Base-by-base conservation (phyloP, 2,113 vertebrate genomes). In the Daboia siamensis region DNA sequence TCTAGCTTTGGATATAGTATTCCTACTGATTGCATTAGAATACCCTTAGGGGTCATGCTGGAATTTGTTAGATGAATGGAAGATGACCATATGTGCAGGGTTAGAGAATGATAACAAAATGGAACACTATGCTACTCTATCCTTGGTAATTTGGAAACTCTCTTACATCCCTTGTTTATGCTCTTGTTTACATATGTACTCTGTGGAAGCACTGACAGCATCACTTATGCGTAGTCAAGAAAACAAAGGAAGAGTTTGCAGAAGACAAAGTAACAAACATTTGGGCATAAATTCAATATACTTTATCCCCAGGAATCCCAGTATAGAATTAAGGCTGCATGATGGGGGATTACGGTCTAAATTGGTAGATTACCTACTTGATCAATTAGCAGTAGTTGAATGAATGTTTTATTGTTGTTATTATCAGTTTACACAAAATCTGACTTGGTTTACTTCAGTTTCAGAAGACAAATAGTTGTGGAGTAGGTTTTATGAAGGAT, bases 11-110 rank as follows among this genome's bases (percentile, higher is more conserved):
- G 97, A 97, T 97, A 97, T 97, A 94, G 95, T 95, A 96, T 97
- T 97, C 97, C 97, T 97, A 96, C 94, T 98, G 98, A 98, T 98
- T 98, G 98, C 97, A 96, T 97, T 97, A 97, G 96, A 97, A 96
- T 97, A 97, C 97, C 97, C 98, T 98, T 96, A 96, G 97, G 98
- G 98, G 98, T 98, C 97, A 97, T 97, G 96, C 92, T 98, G 98
- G 98, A 98, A 98, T 97, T 97, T 98, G 98, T 99, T 98, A 98
- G 98, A 98, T 98, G 98, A 98, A 97, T 95, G 97, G 97, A 97
- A 97, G 97, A 96, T 97, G 96, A 97, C 94, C 97, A 97, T 98
- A 97, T 97, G 97, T 97, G 97, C 97, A 95, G 96, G 96, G 97
- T 97, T 97, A 97, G 93, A 96, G 97, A 96, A 97, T 97, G 97